These are phyloP conservation scores for Geophilus truncorum DNA, from an alignment of 2,888 invertebrate genomes.

Conservation along the genomic window DNA sequence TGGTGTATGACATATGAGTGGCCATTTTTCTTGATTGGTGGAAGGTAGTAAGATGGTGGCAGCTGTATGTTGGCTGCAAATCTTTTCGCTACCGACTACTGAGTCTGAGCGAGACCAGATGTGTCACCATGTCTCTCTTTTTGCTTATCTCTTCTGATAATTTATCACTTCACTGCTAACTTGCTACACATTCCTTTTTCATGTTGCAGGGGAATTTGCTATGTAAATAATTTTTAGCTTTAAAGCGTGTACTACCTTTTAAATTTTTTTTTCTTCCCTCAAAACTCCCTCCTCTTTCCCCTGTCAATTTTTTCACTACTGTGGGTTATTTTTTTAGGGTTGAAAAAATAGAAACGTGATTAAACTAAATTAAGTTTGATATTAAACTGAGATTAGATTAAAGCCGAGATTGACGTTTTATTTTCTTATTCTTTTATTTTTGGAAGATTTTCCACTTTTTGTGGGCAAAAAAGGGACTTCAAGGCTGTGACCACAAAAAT, in stretches of 20 bases:
- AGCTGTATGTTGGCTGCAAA: slow-evolving; percentile 27
- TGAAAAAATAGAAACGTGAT: not conserved
- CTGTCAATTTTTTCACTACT: not conserved
- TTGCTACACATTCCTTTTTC: slow-evolving; percentile 20
- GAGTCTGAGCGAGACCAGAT: slow-evolving; percentile 17
- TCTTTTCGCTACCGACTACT: slow-evolving; percentile 19
- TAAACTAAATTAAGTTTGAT: not conserved
- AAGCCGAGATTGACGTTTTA: too few species aligned
- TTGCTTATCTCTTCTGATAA: slow-evolving; percentile 11
- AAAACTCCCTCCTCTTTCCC: not conserved
- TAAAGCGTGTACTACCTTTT: not conserved
- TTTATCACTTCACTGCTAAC: slow-evolving; percentile 23
- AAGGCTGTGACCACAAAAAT: not conserved
- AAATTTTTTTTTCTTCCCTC: not conserved
- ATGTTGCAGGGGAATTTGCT: not conserved
- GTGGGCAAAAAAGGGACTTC: not conserved
- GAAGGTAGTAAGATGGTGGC: slow-evolving; percentile 25
- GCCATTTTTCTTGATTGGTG: slow-evolving; percentile 24
- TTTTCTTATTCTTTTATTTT: not conserved
- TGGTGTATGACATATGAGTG: slow-evolving; percentile 21
- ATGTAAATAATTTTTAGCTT: slow-evolving; percentile 20
- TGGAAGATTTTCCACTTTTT: not conserved
- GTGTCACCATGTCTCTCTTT: slow-evolving; percentile 25
- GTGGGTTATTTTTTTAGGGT: not conserved
- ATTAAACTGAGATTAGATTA: not conserved